Base-by-base conservation (phyloP, 2,797 vertebrate species). In the Rhinichthys osculus region DNA sequence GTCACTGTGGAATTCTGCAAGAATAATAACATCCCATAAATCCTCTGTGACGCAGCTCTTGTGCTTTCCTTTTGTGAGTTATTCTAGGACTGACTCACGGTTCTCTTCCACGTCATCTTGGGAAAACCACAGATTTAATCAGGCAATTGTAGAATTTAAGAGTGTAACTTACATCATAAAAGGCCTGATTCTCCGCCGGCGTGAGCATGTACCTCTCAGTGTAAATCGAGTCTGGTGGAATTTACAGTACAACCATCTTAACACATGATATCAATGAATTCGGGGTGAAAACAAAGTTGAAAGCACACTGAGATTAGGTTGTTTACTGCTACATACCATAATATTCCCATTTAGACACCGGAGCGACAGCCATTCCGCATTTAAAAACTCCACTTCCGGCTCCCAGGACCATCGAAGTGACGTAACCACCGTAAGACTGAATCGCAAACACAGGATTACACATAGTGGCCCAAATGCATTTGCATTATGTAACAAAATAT, bases 401-500 rank as follows among this genome's bases (percentile, higher is more conserved):
- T 90, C 98, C 98, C 90, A 99, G 90, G 57, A 93, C 98, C 98
- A 99, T 99, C 3, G 98, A 99, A 23, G 97, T 95, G 80, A 98
- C 97, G 6, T 99, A 99, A 79, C 98, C 98, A 52, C 98, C 98
- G n/a, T 99, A 99, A 70, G 98, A 99, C 98, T 99, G 94, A 84
- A 92, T 93, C n/a, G 42, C 54, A 88, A 30, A 79, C 21, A 82
- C n/a, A 73, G 1, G 11, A 10, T 30, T 59, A 73, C 9, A 57
- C 14, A 64, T 3, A 66, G 27, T n/a, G 44, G 44, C 38, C 2
- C 1, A 23, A 35, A 35, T 23, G 10, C 73, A 77, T 77, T 57
- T 57, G 21, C 33, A 77, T 21, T 11, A 23, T 2, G 21, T n/a
- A 35, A 57, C 30, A 76, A 35, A 54, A 76, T 21, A 54, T 35